A percentile compares a stretch with the other conserved stretches of the same genome.
phyloP scores from a whole-genome alignment of 2,888 invertebrate species.

The Theristus sp. region DNA sequence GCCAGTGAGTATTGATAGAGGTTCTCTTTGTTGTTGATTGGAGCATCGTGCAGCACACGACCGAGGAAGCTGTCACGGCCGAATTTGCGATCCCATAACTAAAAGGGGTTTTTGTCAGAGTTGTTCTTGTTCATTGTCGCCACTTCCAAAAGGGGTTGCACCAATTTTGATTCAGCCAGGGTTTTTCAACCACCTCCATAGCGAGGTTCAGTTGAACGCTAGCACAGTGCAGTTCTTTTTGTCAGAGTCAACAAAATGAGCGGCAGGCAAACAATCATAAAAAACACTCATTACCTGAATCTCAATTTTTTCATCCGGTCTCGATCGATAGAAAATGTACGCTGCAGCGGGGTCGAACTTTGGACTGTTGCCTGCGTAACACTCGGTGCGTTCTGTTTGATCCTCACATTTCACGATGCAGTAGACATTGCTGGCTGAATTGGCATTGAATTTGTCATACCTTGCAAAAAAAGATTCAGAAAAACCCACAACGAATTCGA shows the following conservation, averaged over 20 bases:
- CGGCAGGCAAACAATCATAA: background rate
- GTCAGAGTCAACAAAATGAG: background rate
- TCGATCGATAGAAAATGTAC: slow-evolving; percentile 24
- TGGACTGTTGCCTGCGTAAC: slow-evolving; percentile 33
- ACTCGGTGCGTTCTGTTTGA: slow-evolving; percentile 30
- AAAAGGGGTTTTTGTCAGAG: background rate
- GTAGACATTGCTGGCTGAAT: slow-evolving; percentile 32
- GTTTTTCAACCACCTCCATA: too few species aligned
- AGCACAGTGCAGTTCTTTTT: too few species aligned
- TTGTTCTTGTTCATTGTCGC: too few species aligned
- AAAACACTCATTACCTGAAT: too few species aligned
- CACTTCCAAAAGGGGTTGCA: too few species aligned
- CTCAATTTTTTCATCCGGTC: background rate
- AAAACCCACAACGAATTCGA: too few species aligned
- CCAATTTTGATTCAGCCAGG: too few species aligned
- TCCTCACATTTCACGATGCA: slow-evolving; percentile 39
- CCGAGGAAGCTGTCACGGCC: background rate
- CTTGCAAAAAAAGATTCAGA: too few species aligned
- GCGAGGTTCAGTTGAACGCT: too few species aligned
- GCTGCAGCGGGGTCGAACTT: slow-evolving; percentile 34
- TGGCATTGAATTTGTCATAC: background rate
- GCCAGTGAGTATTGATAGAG: background rate
- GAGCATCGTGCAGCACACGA: background rate
- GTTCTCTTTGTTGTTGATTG: background rate
- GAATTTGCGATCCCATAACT: background rate